Base-by-base conservation (phyloP, 2,113 vertebrate species). In the Nycticryphes semicollaris region DNA sequence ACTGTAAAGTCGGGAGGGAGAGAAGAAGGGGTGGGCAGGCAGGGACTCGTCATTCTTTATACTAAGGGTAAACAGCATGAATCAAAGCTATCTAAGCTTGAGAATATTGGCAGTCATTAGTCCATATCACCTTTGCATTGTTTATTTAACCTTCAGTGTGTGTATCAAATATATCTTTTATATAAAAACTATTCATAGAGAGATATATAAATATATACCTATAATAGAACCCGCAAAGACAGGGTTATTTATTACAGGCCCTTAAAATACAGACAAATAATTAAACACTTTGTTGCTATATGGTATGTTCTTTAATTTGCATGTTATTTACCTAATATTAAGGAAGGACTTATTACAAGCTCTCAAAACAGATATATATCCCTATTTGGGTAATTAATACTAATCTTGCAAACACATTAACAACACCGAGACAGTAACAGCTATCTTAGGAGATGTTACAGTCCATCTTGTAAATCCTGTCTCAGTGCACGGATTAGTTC, bases 401-500 rank as follows among this genome's bases (percentile, higher is more conserved):
- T 92, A 94, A 97, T 95, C 95, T 95, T 87, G 84, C 95, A 96
- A 97, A 93, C 89, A 83, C 89, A 96, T 95, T 95, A 96, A 94
- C 94, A 93, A 77, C 94, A 81, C 68, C 54, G 84, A 96, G 87
- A 89, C 91, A 59, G 72, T 92, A 96, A 96, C 63, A 92, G 87
- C 93, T 94, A 93, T 92, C 95, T 96, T 78, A 97, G 96, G 97
- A 96, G 89, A 92, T 92, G 89, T 96, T 95, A 93, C 62, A 87
- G 90, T 51, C 92, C 51, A 3, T 86, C 92, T 94, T 96, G 75
- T 94, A 97, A 97, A 97, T 94, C 91, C 89, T 92, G 53, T 87
- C 79, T 94, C 92, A 96, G 95, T 39, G 64, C 33, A 9, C 57
- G 81, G 91, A 92, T 96, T 94, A 96, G 84, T 93, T 94, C 80